Evolutionary conservation across 2,888 invertebrate species (phyloP), one percentile per base, ranked within the genome.

Genomic region (Cerastis rubricosa): DNA sequence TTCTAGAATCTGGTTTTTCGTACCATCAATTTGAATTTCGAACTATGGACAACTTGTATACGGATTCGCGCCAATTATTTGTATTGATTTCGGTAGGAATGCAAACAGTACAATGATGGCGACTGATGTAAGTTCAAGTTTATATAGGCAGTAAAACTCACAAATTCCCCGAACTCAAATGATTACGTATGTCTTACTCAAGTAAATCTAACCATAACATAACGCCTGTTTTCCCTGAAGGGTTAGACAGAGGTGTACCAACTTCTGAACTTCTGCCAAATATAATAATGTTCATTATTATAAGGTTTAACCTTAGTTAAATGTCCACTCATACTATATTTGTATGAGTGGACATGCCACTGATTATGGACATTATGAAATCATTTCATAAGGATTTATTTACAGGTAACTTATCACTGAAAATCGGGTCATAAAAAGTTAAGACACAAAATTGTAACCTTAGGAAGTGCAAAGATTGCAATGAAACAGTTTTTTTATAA

Each of bases 141-240:
- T 79, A 74, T 79, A 79, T 79, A 79, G 45, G n/a, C 67, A 78
- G 29, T 29, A 68, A 49, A 64, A 17, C 49, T 63, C 57, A 68
- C 25, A n/a, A 59, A 68, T 45, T 80, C 75, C 80, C 74, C 64
- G 79, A 51, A 69, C 25, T 19, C 14, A 19, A 35, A 29, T 70
- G 11, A 49, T 73, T 35, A 49, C 54, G 22, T 14, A 78, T 51
- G 25, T 63, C 25, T 54, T 72, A 66, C 14, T 73, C 4, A 45
- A 1, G 29, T n/a, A n/a, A n/a, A n/a, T n/a, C n/a, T n/a, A n/a
- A n/a, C n/a, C n/a, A n/a, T n/a, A n/a, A n/a, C n/a, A n/a, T n/a
- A n/a, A n/a, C n/a, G n/a, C n/a, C n/a, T n/a, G n/a, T n/a, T n/a
- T n/a, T n/a, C n/a, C n/a, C n/a, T n/a, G n/a, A n/a, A n/a, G n/a